These are phyloP conservation scores for Sminthurinus aureus DNA, from an alignment of 2,888 invertebrate species.

Conservation along the genomic window DNA sequence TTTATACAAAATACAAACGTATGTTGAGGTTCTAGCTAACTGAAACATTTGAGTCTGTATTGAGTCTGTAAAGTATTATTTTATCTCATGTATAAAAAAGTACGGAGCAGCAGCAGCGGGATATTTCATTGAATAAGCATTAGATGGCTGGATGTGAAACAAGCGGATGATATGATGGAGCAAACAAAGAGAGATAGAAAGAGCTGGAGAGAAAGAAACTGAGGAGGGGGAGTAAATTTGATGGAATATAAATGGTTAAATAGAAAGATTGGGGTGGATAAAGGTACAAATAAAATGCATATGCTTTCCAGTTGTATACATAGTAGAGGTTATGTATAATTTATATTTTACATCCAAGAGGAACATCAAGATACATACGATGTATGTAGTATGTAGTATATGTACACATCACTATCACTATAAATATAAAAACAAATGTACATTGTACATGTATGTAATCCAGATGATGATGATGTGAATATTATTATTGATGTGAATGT, in stretches of 20 bases:
- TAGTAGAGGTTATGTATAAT: not conserved
- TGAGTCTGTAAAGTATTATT: too few relatives aligned
- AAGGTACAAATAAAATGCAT: constrained; percentile 1
- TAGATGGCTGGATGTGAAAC: not conserved
- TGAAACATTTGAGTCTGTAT: not conserved
- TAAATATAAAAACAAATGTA: not conserved
- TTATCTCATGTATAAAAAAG: not conserved
- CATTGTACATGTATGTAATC: not conserved
- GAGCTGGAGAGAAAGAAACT: not conserved
- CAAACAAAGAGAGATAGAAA: not conserved
- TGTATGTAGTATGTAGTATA: not conserved
- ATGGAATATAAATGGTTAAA: constrained; percentile 36
- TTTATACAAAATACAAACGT: not conserved
- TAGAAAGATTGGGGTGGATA: constrained; percentile 31
- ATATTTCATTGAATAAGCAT: not conserved
- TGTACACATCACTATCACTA: not conserved
- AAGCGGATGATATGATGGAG: constrained; percentile 12
- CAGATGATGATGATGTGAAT: not conserved
- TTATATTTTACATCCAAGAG: not conserved
- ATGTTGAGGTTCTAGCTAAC: not conserved
- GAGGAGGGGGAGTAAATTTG: constrained; percentile 37
- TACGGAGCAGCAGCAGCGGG: not conserved
- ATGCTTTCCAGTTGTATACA: not conserved
- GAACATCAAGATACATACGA: not conserved
- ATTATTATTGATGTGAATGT: not conserved